Conservation (phyloP, 1,140 invertebrate species). For the Lamellibrachia luymesi region DNA sequence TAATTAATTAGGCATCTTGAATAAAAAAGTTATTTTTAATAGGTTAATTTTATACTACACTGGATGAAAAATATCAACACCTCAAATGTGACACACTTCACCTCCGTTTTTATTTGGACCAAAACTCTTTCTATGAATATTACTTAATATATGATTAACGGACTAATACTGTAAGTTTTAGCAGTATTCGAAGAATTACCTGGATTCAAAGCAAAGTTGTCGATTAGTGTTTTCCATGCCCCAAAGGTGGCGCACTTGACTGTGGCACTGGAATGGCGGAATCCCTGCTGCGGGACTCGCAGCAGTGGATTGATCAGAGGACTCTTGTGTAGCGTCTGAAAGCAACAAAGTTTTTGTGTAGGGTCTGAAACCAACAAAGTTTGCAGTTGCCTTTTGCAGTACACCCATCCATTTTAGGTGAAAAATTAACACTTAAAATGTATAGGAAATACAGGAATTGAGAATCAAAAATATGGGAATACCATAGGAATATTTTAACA, state of each 20-base stretch:
- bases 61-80: too few relatives aligned
- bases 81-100: too few relatives aligned
- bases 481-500: too few relatives aligned
- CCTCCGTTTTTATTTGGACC: too few relatives aligned
- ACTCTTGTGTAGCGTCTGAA: conserved; percentile 42
- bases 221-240: conserved; percentile 43
- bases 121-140: too few relatives aligned
- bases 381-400: too few relatives aligned
- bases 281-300: conserved; percentile 41
- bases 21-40: too few relatives aligned
- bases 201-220: conserved; percentile 44
- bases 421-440: conserved; percentile 5
- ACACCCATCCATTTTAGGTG: not conserved
- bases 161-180: too few relatives aligned
- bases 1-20: too few relatives aligned
- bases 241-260: conserved; percentile 38
- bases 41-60: too few relatives aligned
- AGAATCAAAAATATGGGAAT: not conserved
- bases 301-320: conserved; percentile 42
- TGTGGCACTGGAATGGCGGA: conserved; percentile 37
- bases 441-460: too few relatives aligned
- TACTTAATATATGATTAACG: too few relatives aligned
- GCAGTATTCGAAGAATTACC: conserved; percentile 29
- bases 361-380: not conserved
- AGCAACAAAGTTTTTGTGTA: not conserved